Evolutionary conservation across 2,113 vertebrate species (phyloP).

Genomic region (Phyllostomus hastatus): DNA sequence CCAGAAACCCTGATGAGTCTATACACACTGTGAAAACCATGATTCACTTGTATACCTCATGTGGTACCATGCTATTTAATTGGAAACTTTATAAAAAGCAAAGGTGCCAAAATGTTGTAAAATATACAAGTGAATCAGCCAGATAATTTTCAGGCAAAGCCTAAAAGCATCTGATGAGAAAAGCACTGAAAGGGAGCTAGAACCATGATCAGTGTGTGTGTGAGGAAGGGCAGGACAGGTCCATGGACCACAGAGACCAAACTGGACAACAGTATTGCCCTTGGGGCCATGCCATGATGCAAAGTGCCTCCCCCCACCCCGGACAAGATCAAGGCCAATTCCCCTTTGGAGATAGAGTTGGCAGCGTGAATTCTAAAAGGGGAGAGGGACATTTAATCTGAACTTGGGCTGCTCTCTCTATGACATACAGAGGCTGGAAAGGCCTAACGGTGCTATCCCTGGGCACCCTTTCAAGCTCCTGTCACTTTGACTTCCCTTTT

Average conservation of each 20-base stretch:
- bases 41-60: neutral
- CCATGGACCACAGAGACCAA: fast-evolving
- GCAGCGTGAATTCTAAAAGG: neutral
- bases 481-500: neutral
- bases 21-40: neutral
- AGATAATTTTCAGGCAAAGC: neutral
- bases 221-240: neutral
- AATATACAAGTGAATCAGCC: neutral
- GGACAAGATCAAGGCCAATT: neutral
- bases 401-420: conserved; percentile 23
- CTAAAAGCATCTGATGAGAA: neutral
- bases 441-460: neutral
- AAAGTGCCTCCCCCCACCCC: neutral
- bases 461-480: neutral
- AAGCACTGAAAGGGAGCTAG: neutral
- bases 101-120: conserved; percentile 37
- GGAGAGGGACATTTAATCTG: neutral
- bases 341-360: neutral
- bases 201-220: neutral
- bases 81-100: conserved; percentile 33
- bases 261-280: neutral
- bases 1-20: neutral
- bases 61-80: neutral
- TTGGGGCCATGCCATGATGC: neutral
- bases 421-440: neutral